Evolutionary conservation across 1,140 invertebrate species (phyloP).

Genomic region (Drosophila novamexicana): DNA sequence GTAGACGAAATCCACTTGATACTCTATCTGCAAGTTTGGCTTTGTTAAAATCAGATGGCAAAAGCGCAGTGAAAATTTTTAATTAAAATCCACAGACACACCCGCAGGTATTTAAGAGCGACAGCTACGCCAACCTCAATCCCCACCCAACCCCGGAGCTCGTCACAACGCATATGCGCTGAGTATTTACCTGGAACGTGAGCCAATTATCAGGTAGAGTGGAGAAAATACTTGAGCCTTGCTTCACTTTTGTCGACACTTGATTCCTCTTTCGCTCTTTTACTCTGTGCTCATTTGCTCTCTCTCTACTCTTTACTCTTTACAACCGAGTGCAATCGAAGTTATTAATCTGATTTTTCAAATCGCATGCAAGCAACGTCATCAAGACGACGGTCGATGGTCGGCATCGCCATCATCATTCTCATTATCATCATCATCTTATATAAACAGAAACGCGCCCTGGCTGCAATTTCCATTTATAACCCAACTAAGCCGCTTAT

Average conservation of each 20-base stretch:
- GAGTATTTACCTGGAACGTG: constrained; percentile 74
- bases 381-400: constrained; percentile 32
- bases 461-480: constrained; percentile 77
- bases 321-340: constrained; percentile 57
- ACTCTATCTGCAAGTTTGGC: constrained; percentile 57
- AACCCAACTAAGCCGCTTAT: constrained; percentile 75
- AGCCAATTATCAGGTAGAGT: constrained; percentile 68
- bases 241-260: constrained; percentile 37
- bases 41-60: constrained; percentile 63
- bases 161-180: constrained; percentile 55
- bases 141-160: neutral
- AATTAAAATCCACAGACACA: constrained; percentile 72
- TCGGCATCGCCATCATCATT: constrained; percentile 13
- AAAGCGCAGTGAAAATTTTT: constrained; percentile 65
- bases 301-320: neutral
- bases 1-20: constrained; percentile 19
- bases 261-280: neutral
- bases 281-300: constrained; percentile 1
- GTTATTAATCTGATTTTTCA: constrained; percentile 78
- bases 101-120: constrained; percentile 21
- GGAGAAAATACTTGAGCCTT: constrained; percentile 34
- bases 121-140: constrained; percentile 13
- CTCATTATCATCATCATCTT: constrained; percentile 59
- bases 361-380: constrained; percentile 72
- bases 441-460: constrained; percentile 74